Evolutionary conservation across 2,888 invertebrate species (phyloP).

Genomic region (Onchidella celtica): DNA sequence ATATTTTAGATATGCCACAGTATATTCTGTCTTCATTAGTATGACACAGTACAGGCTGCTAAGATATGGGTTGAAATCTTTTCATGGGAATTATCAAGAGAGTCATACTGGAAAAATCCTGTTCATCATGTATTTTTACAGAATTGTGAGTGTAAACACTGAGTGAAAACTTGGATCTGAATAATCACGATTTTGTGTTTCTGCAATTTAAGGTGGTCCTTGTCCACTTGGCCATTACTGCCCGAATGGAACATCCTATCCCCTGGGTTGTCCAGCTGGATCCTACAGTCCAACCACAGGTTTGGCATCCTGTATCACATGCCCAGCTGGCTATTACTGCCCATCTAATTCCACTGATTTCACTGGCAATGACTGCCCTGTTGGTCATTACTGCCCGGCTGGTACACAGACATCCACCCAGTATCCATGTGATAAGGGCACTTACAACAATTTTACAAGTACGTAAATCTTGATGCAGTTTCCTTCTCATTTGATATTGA

Average conservation of each 20-base stretch:
- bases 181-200: too few species aligned
- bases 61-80: too few species aligned
- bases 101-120: too few species aligned
- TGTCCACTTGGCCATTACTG: conserved; percentile 77
- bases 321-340: conserved; percentile 66
- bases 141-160: too few species aligned
- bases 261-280: conserved; percentile 66
- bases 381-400: conserved; percentile 72
- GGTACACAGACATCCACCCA: conserved; percentile 65
- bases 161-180: too few species aligned
- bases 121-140: too few species aligned
- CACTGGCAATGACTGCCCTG: conserved; percentile 63
- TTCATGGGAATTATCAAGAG: too few species aligned
- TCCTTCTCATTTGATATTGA: too few species aligned
- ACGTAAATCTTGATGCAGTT: conserved; percentile 3
- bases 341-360: conserved; percentile 65
- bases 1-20: too few species aligned
- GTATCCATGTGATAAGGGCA: conserved; percentile 72
- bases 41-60: too few species aligned
- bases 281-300: conserved; percentile 65
- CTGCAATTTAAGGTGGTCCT: conserved; percentile 68
- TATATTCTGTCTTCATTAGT: too few species aligned
- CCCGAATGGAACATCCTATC: conserved; percentile 73
- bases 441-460: conserved; percentile 70
- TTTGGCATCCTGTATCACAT: conserved; percentile 56